Evolutionary conservation across 2,113 vertebrate genomes (phyloP).

Genomic region (Riparia riparia): DNA sequence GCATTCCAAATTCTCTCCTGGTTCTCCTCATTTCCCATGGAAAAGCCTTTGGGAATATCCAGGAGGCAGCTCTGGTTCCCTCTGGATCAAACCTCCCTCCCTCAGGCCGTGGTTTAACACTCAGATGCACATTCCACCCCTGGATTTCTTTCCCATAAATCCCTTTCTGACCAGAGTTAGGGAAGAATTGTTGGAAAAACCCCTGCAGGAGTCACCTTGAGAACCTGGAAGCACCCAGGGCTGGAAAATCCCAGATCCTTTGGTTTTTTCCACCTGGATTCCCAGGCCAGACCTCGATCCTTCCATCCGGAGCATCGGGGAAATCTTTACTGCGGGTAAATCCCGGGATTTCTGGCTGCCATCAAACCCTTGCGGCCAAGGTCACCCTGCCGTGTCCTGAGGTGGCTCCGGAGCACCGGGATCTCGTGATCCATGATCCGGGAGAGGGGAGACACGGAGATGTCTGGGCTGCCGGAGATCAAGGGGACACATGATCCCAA

Average conservation of each 20-base stretch:
- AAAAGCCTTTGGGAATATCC: neutral
- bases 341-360: neutral
- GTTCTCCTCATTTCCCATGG: neutral
- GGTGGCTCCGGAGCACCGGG: neutral
- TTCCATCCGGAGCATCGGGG: neutral
- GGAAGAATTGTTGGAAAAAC: neutral
- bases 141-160: neutral
- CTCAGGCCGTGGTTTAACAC: neutral
- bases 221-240: neutral
- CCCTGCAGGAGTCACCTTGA: neutral
- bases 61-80: neutral
- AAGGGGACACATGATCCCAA: constrained; percentile 25
- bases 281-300: accelerated
- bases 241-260: neutral
- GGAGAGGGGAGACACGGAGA: neutral
- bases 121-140: neutral
- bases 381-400: neutral
- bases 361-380: accelerated
- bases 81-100: neutral
- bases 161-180: too few species aligned
- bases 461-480: constrained; percentile 14
- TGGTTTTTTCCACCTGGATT: neutral
- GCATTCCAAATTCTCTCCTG: neutral
- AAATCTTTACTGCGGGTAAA: neutral
- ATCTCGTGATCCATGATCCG: neutral